Base-by-base conservation (phyloP, 2,113 vertebrate species). In the Pedetes capensis region DNA sequence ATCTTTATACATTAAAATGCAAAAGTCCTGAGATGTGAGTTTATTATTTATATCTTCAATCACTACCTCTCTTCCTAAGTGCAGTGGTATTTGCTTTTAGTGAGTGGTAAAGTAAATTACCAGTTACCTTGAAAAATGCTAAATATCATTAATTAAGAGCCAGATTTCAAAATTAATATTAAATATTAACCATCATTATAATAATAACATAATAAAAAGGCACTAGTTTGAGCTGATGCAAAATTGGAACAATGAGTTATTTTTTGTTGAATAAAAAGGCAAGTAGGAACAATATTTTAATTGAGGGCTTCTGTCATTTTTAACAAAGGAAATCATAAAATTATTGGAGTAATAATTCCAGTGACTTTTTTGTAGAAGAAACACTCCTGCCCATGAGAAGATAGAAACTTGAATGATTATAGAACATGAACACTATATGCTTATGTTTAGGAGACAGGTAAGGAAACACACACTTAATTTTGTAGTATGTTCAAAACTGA, bases 201-300 rank as follows among this genome's bases (percentile, higher is more conserved):
- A 78, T 91, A 97, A 96, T 61, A 96, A 64, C 79, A 96, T 95
- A 97, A 93, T 91, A 92, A 97, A 93, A 1, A 74, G 76, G 2
- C 8, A 71, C 59, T 64, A 49, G 4, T 66, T 98, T 80, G 61
- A 17, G 83, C 91, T 87, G 13, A 95, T 95, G 27, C 86, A 94
- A 96, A 61, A 96, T 97, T 96, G 87, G 80, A 97, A 68, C 34
- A 85, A 89, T 96, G 61, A 98, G 96, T 97, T 98, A 97, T 96
- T 86, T 97, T n/a, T 53, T 91, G 59, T 82, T 95, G 27, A 61
- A 94, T 96, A 93, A 91, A 55, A 87, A 95, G 76, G 55, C 84
- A 91, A 97, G 2, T 47, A 92, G 57, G 69, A 94, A 1, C 11
- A 94, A 68, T 86, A 93, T 89, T 97, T 98, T 97, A 95, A 75